phyloP scores from a whole-genome alignment of 2,888 invertebrate species.

The Muschampia plurimacula region DNA sequence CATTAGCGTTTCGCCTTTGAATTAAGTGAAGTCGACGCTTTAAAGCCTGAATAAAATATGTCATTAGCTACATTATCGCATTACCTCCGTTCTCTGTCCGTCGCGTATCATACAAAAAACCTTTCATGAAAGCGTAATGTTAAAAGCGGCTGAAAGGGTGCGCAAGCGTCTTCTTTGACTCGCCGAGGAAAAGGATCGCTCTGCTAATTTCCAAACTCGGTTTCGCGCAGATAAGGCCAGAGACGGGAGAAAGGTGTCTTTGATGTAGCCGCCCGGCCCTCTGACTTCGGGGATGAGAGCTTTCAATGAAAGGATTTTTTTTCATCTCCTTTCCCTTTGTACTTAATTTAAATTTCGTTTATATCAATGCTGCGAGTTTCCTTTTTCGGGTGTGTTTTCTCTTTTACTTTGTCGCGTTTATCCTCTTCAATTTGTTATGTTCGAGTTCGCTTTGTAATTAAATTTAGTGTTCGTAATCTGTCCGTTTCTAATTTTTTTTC shows the following conservation, averaged over 20 bases:
- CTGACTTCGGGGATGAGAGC: constrained; percentile 83
- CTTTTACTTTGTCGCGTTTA: constrained; percentile 86
- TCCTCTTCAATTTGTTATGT: constrained; percentile 85
- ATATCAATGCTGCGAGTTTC: constrained; percentile 85
- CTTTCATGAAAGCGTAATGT: constrained; percentile 74
- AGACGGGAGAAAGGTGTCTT: constrained; percentile 77
- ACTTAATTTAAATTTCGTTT: constrained; percentile 87
- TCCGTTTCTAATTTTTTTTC: constrained; percentile 72
- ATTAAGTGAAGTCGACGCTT: constrained; percentile 58
- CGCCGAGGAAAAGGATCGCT: constrained; percentile 59
- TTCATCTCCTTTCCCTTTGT: constrained; percentile 85
- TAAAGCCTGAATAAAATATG: constrained; percentile 71
- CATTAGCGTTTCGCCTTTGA: constrained; percentile 55
- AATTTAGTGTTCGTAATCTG: constrained; percentile 85
- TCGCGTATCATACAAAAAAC: constrained; percentile 68
- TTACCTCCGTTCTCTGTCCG: constrained; percentile 56
- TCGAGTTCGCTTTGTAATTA: constrained; percentile 83
- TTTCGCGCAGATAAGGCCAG: constrained; percentile 82
- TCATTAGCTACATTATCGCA: constrained; percentile 75
- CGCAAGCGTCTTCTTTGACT: constrained; percentile 69
- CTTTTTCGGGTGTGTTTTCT: constrained; percentile 84
- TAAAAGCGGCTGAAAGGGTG: constrained; percentile 75
- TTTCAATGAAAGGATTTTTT: constrained; percentile 86
- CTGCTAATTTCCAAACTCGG: constrained; percentile 84
- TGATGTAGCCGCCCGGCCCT: constrained; percentile 83